A percentile compares a stretch with the other conserved stretches of the same genome.
Evolutionary conservation across 1,140 invertebrate genomes (phyloP).

Genomic region (Drosophila truncata): DNA sequence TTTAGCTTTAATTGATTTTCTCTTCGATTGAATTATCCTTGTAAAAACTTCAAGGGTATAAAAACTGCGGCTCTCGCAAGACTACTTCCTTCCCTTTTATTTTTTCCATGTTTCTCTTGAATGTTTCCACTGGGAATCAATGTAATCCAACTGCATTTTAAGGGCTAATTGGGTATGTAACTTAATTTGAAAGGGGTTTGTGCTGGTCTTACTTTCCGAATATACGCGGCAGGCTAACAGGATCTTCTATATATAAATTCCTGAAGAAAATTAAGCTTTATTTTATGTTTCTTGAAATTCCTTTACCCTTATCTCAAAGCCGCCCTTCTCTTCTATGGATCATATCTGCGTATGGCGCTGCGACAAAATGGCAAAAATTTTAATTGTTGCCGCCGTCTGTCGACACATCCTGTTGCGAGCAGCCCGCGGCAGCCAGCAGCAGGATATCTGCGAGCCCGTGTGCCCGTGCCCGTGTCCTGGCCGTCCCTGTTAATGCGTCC

Average conservation of each 20-base stretch:
- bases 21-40: background rate
- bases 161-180: background rate
- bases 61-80: background rate
- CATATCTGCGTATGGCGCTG: constrained; percentile 4
- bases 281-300: background rate
- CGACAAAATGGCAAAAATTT: constrained; percentile 43
- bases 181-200: background rate
- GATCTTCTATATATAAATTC: background rate
- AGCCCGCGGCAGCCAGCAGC: constrained; percentile 14
- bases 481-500: constrained; percentile 51
- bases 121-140: background rate
- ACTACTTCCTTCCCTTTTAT: background rate
- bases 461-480: constrained; percentile 4
- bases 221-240: background rate
- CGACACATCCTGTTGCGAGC: constrained; percentile 16
- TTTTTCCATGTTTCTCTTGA: background rate
- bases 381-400: constrained; percentile 47
- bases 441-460: constrained; percentile 11
- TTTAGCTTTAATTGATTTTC: background rate
- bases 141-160: background rate
- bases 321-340: background rate
- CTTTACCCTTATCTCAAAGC: background rate
- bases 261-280: background rate
- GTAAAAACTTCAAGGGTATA: background rate
- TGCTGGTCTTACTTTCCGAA: no score